These are phyloP conservation scores for Actinostola sp. DNA, from an alignment of 92 coral and sea anemone species.

Conservation along the genomic window DNA sequence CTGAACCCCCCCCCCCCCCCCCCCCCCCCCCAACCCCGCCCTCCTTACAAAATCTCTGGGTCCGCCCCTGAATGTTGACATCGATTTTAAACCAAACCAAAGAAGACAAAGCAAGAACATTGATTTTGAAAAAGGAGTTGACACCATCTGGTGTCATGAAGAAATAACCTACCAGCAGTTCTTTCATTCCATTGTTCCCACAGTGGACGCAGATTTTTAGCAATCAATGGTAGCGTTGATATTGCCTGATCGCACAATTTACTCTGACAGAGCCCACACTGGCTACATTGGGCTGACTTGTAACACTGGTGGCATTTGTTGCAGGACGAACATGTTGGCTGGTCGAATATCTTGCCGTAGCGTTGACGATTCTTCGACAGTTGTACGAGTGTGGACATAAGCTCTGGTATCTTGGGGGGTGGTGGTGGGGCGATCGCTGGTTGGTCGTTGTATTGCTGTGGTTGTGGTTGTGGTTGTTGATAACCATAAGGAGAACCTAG, in stretches of 20 bases:
- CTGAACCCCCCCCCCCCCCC: too few species aligned
- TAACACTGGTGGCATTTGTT: slow-evolving; percentile 76
- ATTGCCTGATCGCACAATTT: slow-evolving; percentile 57
- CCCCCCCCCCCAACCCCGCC: too few species aligned
- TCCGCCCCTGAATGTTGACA: too few species aligned
- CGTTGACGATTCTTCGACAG: slow-evolving; percentile 10
- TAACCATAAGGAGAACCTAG: not conserved
- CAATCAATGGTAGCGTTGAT: slow-evolving; percentile 36
- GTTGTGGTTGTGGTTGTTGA: slow-evolving; percentile 6
- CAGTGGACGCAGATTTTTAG: slow-evolving; percentile 57
- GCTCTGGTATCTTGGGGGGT: slow-evolving; percentile 54
- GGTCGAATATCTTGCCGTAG: slow-evolving; percentile 14
- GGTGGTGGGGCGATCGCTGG: slow-evolving; percentile 24
- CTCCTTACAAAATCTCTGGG: too few species aligned
- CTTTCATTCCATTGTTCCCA: slow-evolving; percentile 84
- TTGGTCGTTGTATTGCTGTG: not conserved
- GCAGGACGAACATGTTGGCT: slow-evolving; percentile 64
- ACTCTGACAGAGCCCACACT: slow-evolving; percentile 69
- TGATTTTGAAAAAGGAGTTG: too few species aligned
- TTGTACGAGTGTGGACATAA: slow-evolving; percentile 37
- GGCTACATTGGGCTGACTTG: slow-evolving; percentile 59
- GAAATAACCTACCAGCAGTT: slow-evolving; percentile 66
- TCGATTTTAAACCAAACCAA: too few species aligned
- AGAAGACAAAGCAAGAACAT: too few species aligned
- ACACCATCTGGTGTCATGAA: not conserved